Evolutionary conservation across 2,113 vertebrate species (phyloP).

Genomic region (Sakesphorus luctuosus): DNA sequence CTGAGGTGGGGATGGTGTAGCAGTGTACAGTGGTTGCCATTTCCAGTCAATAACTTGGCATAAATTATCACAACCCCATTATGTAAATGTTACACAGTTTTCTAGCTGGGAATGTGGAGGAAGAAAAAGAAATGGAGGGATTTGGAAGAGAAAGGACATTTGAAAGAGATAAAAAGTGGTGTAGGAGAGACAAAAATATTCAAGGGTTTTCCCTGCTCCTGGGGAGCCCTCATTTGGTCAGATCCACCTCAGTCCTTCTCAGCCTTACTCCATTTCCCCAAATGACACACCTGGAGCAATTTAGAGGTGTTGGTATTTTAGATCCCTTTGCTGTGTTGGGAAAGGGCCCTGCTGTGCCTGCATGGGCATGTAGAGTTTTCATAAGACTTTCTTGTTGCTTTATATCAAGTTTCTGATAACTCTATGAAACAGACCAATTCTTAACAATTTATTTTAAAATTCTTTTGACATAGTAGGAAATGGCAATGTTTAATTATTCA

Average conservation of each 20-base stretch:
- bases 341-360: not conserved
- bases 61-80: not conserved
- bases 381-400: not conserved
- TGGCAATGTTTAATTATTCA: not conserved
- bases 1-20: not conserved
- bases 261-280: not conserved
- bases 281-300: not conserved
- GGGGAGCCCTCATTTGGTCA: not conserved
- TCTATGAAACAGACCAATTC: not conserved
- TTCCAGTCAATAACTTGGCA: not conserved
- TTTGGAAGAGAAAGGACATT: not conserved
- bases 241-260: not conserved
- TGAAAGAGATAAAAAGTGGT: not conserved
- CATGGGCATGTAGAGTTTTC: rapidly evolving
- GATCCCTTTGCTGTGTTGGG: not conserved
- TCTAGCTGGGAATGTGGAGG: not conserved
- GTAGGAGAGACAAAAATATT: not conserved
- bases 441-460: not conserved
- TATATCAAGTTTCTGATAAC: not conserved
- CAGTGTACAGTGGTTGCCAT: not conserved
- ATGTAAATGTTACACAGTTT: not conserved
- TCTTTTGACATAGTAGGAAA: not conserved
- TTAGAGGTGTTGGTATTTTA: not conserved
- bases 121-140: not conserved
- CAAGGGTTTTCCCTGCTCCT: not conserved